These are phyloP conservation scores for Drosophila borborema DNA, from an alignment of 2,888 invertebrate genomes.

Conservation along the genomic window DNA sequence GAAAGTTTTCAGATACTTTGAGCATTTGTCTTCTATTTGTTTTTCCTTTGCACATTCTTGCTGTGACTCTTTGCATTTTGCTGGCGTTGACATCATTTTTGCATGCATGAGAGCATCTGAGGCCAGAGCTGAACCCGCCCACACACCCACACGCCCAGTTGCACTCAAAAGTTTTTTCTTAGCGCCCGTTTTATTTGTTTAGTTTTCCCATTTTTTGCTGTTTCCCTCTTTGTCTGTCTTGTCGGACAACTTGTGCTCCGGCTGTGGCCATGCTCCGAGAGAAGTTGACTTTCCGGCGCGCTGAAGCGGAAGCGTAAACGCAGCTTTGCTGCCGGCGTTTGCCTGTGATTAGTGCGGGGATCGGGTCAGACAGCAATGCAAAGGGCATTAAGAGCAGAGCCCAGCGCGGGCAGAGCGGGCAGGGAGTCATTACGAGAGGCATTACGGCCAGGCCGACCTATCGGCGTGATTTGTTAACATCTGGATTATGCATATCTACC, in stretches of 20 bases:
- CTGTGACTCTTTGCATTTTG: conserved; percentile 35
- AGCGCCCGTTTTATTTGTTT: conserved; percentile 56
- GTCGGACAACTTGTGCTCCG: conserved; percentile 23
- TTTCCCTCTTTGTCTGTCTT: conserved; percentile 12
- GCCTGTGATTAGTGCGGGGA: not conserved
- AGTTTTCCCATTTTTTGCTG: conserved; percentile 33
- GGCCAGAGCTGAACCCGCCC: not conserved
- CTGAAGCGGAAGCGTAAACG: conserved; percentile 60
- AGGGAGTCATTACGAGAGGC: conserved; percentile 28
- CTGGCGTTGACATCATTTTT: conserved; percentile 54
- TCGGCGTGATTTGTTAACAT: conserved; percentile 32
- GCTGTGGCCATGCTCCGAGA: conserved; percentile 21
- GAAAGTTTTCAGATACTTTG: conserved; percentile 10
- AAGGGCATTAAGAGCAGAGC: not conserved
- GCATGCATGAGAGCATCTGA: conserved; percentile 55
- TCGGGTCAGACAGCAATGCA: not conserved
- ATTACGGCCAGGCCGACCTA: conserved; percentile 23
- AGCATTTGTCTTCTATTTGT: not conserved
- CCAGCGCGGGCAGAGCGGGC: conserved; percentile 5
- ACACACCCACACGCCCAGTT: not conserved
- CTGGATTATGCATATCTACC: conserved; percentile 22
- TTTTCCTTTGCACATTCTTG: conserved; percentile 2
- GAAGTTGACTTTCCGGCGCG: conserved; percentile 37
- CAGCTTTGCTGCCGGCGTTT: conserved; percentile 22
- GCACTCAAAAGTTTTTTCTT: conserved; percentile 17